phyloP scores from a whole-genome alignment of 2,888 invertebrate genomes.

The Cremastinae sp. region DNA sequence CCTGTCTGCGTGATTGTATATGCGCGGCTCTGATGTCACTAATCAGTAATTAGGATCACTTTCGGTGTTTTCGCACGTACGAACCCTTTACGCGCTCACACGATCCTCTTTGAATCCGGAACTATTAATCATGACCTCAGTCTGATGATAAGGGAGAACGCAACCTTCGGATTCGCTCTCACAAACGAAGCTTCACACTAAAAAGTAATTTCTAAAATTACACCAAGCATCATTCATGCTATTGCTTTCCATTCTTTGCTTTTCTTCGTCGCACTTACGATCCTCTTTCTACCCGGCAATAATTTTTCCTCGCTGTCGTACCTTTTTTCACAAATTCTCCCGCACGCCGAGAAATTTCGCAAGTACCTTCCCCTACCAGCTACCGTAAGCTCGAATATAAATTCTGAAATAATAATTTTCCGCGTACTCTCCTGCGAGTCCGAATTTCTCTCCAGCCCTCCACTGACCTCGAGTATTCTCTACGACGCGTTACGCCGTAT shows the following conservation, averaged over 20 bases:
- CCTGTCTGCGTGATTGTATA: not conserved
- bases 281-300: constrained; percentile 45
- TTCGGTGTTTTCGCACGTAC: constrained; percentile 60
- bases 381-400: constrained; percentile 67
- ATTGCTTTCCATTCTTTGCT: constrained; percentile 6
- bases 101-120: constrained; percentile 35
- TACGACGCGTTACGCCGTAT: constrained; percentile 70
- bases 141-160: constrained; percentile 19
- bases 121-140: constrained; percentile 23
- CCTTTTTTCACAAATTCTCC: constrained; percentile 33
- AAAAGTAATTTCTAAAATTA: too few species aligned
- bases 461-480: constrained; percentile 29
- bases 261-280: constrained; percentile 18
- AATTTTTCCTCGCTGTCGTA: constrained; percentile 39
- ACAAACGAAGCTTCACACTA: too few species aligned
- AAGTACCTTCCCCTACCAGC: constrained; percentile 10
- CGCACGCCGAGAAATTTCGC: constrained; percentile 34
- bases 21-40: constrained; percentile 54
- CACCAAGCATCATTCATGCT: not conserved
- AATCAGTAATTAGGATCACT: constrained; percentile 76
- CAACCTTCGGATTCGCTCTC: not conserved
- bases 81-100: constrained; percentile 59
- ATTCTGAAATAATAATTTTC: constrained; percentile 79
- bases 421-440: constrained; percentile 55
- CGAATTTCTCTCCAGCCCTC: constrained; percentile 33